Evolutionary conservation across 1,140 invertebrate species (phyloP).

Genomic region (Steinernema khuongi): DNA sequence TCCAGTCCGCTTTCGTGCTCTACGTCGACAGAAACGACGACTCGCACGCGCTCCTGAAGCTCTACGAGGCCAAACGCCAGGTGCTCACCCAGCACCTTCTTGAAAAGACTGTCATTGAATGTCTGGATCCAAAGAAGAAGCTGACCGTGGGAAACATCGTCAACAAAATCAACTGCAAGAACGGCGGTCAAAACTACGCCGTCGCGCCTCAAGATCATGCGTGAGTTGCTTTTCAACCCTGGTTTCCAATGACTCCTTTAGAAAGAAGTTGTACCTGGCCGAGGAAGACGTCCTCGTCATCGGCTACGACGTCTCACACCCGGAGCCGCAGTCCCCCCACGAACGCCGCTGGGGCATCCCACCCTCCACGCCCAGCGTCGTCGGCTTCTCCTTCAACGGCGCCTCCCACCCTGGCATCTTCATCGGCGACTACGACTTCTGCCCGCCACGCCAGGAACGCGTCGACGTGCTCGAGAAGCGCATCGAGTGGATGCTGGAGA

Average conservation of each 20-base stretch:
- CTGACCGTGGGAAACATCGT: slow-evolving; percentile 24
- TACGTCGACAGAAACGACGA: not conserved
- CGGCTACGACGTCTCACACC: slow-evolving; percentile 42
- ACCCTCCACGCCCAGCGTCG: slow-evolving; percentile 15
- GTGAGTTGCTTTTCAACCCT: not conserved
- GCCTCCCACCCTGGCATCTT: slow-evolving; percentile 22
- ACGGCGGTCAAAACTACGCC: slow-evolving; percentile 30
- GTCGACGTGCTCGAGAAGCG: slow-evolving; percentile 21
- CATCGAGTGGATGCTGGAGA: slow-evolving; percentile 34
- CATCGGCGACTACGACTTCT: slow-evolving; percentile 36
- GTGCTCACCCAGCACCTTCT: slow-evolving; percentile 21
- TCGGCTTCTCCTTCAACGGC: slow-evolving; percentile 38
- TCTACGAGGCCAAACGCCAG: slow-evolving; percentile 8
- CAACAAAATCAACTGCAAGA: slow-evolving; percentile 37
- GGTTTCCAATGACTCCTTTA: not conserved
- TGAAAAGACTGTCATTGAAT: not conserved
- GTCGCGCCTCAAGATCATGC: slow-evolving; percentile 14
- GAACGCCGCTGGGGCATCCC: not conserved
- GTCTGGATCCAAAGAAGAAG: slow-evolving; percentile 14
- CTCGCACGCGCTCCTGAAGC: slow-evolving; percentile 22
- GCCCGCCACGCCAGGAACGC: slow-evolving; percentile 21
- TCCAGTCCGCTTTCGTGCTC: not conserved
- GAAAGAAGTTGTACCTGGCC: slow-evolving; percentile 18
- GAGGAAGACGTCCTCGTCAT: slow-evolving; percentile 34
- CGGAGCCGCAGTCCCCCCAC: not conserved